phyloP scores from a whole-genome alignment of 1,140 invertebrate genomes.

The Heliconius nattereri region DNA sequence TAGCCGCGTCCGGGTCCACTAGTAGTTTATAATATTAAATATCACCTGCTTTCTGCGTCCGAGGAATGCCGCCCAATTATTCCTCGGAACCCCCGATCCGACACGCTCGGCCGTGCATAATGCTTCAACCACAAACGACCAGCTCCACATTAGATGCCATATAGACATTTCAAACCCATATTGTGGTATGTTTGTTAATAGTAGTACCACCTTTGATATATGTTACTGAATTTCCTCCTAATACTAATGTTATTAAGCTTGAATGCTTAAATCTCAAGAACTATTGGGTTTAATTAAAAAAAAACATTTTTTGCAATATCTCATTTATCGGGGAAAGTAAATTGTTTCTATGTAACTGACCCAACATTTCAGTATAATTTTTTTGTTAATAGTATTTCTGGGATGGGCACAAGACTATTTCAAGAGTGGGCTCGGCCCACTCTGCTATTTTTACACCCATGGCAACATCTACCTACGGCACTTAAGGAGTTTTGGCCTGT shows the following conservation, averaged over 20 bases:
- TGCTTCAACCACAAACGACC: conserved; percentile 17
- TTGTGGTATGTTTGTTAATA: not conserved
- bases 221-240: not conserved
- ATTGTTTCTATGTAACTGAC: too few species aligned
- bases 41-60: conserved; percentile 10
- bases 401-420: too few species aligned
- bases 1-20: too few species aligned
- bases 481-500: too few species aligned
- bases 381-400: too few species aligned
- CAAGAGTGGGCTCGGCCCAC: too few species aligned
- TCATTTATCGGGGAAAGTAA: too few species aligned
- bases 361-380: too few species aligned
- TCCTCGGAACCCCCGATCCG: conserved; percentile 32
- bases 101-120: conserved; percentile 34
- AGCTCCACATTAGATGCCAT: not conserved
- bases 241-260: not conserved
- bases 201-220: not conserved
- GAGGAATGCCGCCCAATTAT: conserved; percentile 70
- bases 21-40: conserved; percentile 8
- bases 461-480: too few species aligned
- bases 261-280: too few species aligned
- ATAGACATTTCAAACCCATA: not conserved
- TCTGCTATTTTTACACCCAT: too few species aligned
- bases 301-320: not conserved
- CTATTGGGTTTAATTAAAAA: too few species aligned